Percentiles rank a stretch among this genome's conserved stretches.
Conservation (phyloP, 2,888 invertebrate genomes). For the Tetramorium bicarinatum region DNA sequence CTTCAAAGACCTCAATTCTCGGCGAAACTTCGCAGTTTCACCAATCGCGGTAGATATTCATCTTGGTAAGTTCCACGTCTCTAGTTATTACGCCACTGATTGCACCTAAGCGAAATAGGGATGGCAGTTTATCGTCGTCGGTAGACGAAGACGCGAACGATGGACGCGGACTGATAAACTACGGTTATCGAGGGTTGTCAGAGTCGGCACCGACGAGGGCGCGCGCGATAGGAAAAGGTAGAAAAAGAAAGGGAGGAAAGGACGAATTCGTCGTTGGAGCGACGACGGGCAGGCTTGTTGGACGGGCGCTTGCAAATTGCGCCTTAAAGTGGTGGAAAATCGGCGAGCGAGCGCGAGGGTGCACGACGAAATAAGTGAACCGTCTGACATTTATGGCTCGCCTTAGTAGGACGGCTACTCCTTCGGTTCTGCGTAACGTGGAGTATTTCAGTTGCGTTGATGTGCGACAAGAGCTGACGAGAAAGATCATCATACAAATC, state of each 20-base stretch:
- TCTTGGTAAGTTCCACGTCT: conserved; percentile 14
- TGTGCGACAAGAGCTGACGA: not conserved
- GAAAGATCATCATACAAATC: not conserved
- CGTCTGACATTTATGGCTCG: conserved; percentile 51
- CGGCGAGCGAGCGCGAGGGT: conserved; percentile 55
- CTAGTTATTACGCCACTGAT: conserved; percentile 51
- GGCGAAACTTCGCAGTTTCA: not conserved
- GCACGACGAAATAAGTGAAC: conserved; percentile 53
- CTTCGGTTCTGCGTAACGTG: conserved; percentile 21
- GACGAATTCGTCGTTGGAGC: conserved; percentile 49
- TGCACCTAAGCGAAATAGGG: conserved; percentile 30
- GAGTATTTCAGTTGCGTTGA: conserved; percentile 24
- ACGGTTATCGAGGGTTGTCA: conserved; percentile 55
- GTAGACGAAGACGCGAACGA: conserved; percentile 35
- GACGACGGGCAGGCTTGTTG: conserved; percentile 41
- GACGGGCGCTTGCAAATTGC: conserved; percentile 63
- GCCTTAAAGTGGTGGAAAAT: conserved; percentile 73
- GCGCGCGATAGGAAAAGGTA: conserved; percentile 51
- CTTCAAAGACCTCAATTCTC: not conserved
- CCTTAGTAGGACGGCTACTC: conserved; percentile 6
- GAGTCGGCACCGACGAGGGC: conserved; percentile 44
- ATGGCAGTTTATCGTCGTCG: conserved; percentile 16
- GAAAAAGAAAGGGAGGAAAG: conserved; percentile 53
- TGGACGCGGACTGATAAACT: conserved; percentile 60
- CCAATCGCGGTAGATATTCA: conserved; percentile 21